Evolutionary conservation across 2,888 invertebrate species (phyloP).

Genomic region (Hydroisotoma schaefferi): DNA sequence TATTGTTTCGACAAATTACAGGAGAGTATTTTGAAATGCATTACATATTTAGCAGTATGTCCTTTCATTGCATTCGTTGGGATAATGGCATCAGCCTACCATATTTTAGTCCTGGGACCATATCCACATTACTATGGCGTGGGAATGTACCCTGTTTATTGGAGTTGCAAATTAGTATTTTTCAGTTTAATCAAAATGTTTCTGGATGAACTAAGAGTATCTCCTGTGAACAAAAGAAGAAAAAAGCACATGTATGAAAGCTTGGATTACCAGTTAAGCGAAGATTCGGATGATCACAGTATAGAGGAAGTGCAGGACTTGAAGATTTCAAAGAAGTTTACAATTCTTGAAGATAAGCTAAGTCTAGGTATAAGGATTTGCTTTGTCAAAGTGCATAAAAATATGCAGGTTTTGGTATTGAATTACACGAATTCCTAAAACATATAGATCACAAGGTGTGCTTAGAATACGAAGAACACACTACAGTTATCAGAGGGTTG

Average conservation of each 20-base stretch:
- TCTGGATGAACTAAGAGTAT: background rate
- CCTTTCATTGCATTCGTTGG: background rate
- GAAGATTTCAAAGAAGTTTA: background rate
- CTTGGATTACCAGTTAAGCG: background rate
- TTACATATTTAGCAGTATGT: background rate
- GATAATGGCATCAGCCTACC: background rate
- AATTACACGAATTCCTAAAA: background rate
- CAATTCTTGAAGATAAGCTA: background rate
- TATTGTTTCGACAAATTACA: background rate
- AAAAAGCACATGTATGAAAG: background rate
- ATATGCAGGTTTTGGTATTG: background rate
- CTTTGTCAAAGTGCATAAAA: background rate
- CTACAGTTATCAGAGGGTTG: background rate
- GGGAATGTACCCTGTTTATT: conserved; percentile 3
- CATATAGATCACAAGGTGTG: background rate
- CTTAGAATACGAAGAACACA: background rate
- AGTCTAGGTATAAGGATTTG: background rate
- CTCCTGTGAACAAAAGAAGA: background rate
- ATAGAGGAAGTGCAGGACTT: background rate
- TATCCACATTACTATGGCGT: conserved; percentile 2
- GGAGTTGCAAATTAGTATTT: background rate
- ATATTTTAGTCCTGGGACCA: background rate
- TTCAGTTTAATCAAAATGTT: background rate
- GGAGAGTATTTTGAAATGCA: conserved; percentile 6
- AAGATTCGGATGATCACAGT: background rate